Evolutionary conservation across 2,797 vertebrate genomes (phyloP).

Genomic region (Hephaestus fuliginosus): DNA sequence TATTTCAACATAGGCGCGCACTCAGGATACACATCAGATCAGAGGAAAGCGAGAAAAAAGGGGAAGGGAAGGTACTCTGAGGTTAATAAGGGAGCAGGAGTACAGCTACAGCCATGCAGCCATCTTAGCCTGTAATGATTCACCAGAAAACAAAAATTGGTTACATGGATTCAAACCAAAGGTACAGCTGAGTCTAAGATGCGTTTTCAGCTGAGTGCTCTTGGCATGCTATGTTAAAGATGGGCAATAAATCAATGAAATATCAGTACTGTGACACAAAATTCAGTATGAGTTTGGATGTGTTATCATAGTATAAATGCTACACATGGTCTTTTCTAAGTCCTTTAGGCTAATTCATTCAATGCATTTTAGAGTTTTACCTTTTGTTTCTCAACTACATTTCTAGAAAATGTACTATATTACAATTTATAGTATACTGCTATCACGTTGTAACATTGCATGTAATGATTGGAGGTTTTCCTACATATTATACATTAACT

Average conservation of each 20-base stretch:
- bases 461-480: no score
- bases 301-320: background rate
- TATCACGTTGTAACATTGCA: background rate
- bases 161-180: background rate
- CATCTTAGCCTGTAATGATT: background rate
- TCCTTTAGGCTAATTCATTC: no score
- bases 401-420: background rate
- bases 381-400: background rate
- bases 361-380: background rate
- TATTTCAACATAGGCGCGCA: background rate
- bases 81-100: background rate
- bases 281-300: background rate
- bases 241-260: background rate
- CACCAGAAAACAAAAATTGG: background rate
- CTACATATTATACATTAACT: background rate
- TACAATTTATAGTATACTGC: background rate
- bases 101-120: background rate
- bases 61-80: background rate
- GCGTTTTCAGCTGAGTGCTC: conserved; percentile 13
- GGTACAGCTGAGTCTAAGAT: background rate
- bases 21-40: conserved; percentile 26
- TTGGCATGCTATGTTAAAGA: background rate
- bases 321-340: background rate
- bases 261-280: background rate
- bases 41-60: conserved; percentile 11